Percentiles rank a stretch among this genome's conserved stretches.
phyloP scores from a whole-genome alignment of 2,797 vertebrate species.

The Lates japonicus region DNA sequence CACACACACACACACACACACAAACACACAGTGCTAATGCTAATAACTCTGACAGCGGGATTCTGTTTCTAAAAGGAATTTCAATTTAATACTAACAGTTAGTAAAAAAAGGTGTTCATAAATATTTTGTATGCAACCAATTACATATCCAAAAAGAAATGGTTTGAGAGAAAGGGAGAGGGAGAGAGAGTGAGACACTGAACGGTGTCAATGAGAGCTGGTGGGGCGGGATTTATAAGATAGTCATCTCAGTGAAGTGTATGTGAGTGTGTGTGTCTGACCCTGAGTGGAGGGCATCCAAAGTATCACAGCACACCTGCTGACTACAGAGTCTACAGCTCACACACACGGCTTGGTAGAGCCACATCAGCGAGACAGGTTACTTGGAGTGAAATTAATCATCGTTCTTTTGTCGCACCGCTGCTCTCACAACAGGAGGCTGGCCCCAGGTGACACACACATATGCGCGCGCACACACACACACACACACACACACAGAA shows the following conservation, averaged over 20 bases:
- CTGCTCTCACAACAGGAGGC: slow-evolving; percentile 80
- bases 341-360: slow-evolving; percentile 39
- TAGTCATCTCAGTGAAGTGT: slow-evolving; percentile 47
- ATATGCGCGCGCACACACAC: slow-evolving; percentile 28
- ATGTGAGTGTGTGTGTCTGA: slow-evolving; percentile 68
- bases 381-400: slow-evolving; percentile 87
- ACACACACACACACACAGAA: slow-evolving; percentile 34
- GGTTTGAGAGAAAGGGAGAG: background rate
- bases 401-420: slow-evolving; percentile 82
- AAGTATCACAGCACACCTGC: slow-evolving; percentile 83
- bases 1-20: slow-evolving; percentile 7
- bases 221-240: slow-evolving; percentile 42
- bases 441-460: slow-evolving; percentile 69
- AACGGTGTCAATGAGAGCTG: slow-evolving; percentile 26
- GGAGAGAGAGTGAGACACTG: slow-evolving; percentile 6
- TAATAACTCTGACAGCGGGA: slow-evolving; percentile 35
- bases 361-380: slow-evolving; percentile 77
- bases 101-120: background rate
- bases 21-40: slow-evolving; percentile 21
- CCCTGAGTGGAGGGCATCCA: slow-evolving; percentile 85
- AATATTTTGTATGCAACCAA: slow-evolving; percentile 16
- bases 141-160: background rate
- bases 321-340: slow-evolving; percentile 81
- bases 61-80: slow-evolving; percentile 16
- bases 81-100: slow-evolving; percentile 17